Percentiles rank a stretch among this genome's conserved stretches.
These are phyloP conservation scores for Axis porcinus DNA, from an alignment of 2,113 vertebrate genomes.

Conservation along the genomic window DNA sequence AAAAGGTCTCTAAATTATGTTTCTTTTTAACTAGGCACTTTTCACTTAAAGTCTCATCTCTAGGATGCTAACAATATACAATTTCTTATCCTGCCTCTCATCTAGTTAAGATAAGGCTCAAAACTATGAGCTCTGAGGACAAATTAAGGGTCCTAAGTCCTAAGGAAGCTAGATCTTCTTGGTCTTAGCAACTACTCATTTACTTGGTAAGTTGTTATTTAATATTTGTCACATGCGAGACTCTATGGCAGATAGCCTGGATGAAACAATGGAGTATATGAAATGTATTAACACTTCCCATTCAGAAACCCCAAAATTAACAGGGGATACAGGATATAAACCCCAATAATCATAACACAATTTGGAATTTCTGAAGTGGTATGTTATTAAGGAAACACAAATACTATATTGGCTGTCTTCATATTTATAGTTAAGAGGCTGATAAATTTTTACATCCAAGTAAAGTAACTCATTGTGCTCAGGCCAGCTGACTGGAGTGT, in stretches of 20 bases:
- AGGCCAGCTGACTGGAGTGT: background rate
- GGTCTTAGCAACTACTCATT: background rate
- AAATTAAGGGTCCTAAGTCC: background rate
- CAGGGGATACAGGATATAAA: background rate
- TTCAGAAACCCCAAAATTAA: constrained; percentile 9
- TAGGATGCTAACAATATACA: background rate
- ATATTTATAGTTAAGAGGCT: background rate
- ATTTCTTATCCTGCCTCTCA: background rate
- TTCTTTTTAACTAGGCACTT: background rate
- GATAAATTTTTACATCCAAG: background rate
- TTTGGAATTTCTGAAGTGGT: background rate
- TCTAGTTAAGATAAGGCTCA: background rate
- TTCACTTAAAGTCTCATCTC: background rate
- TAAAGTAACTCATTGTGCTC: background rate
- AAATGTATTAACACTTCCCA: background rate
- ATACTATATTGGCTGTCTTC: background rate
- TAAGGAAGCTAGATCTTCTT: background rate
- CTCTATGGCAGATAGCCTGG: background rate
- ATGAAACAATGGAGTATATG: background rate
- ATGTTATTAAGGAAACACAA: background rate
- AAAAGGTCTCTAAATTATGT: background rate
- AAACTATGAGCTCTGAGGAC: background rate
- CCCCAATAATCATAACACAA: background rate
- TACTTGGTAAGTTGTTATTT: background rate
- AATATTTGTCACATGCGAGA: background rate